Conservation (phyloP, 2,888 invertebrate species). For the Synanthedon vespiformis region DNA sequence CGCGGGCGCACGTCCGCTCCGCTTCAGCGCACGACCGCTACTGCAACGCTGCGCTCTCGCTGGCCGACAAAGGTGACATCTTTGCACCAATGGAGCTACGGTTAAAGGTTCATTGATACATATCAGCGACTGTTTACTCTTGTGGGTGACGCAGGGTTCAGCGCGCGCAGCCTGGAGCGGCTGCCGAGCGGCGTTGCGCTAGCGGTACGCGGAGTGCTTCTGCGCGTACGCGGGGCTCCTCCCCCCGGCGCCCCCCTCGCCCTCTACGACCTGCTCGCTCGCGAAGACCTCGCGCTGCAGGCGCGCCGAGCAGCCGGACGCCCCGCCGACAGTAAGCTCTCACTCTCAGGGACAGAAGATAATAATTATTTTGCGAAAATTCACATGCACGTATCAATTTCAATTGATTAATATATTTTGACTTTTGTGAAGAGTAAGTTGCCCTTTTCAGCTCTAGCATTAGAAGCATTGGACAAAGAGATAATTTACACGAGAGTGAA, state of each 20-base stretch:
- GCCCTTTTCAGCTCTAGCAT: conserved; percentile 28
- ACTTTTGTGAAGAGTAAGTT: too few species aligned
- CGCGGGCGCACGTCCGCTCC: conserved; percentile 51
- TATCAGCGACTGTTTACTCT: neutral
- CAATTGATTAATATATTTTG: too few species aligned
- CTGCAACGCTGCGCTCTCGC: conserved; percentile 4
- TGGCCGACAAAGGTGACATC: conserved; percentile 24
- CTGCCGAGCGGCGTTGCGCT: conserved; percentile 55
- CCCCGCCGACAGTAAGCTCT: conserved; percentile 31
- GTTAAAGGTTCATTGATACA: too few species aligned
- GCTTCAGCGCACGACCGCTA: neutral
- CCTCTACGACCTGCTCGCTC: conserved; percentile 77
- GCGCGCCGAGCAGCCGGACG: conserved; percentile 32
- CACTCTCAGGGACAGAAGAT: too few species aligned
- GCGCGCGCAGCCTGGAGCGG: conserved; percentile 76
- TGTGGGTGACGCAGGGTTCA: conserved; percentile 60
- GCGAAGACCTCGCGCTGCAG: conserved; percentile 77
- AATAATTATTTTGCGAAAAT: too few species aligned
- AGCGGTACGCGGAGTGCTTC: conserved; percentile 62
- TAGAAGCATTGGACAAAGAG: conserved; percentile 50
- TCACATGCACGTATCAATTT: too few species aligned
- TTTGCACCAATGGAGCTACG: too few species aligned
- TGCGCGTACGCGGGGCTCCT: conserved; percentile 76
- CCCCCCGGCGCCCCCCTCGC: conserved; percentile 78
- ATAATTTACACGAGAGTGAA: conserved; percentile 47